Percentiles rank a stretch among this genome's conserved stretches.
Conservation (phyloP, 2,888 invertebrate genomes). For the Rhimphoctona megacephalus region DNA sequence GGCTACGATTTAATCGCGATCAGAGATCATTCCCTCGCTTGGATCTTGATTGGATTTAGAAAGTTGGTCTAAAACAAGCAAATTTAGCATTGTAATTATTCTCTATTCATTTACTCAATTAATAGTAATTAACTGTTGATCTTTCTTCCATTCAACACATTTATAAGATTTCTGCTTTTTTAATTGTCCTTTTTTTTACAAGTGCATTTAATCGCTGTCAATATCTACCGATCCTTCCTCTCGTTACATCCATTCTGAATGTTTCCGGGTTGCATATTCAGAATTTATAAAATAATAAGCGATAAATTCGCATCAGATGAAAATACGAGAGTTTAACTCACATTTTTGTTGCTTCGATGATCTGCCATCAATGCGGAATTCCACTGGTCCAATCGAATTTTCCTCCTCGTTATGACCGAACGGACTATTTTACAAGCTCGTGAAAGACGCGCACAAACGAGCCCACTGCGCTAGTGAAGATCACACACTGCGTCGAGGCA, state of each 20-base stretch:
- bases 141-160: background rate
- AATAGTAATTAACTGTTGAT: background rate
- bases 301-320: too few species aligned
- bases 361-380: constrained; percentile 82
- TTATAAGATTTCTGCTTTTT: background rate
- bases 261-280: background rate
- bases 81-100: background rate
- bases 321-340: constrained; percentile 72
- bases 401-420: constrained; percentile 52
- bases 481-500: constrained; percentile 26
- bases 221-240: too few species aligned
- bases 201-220: background rate
- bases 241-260: too few species aligned
- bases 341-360: constrained; percentile 84
- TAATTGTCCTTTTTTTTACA: background rate
- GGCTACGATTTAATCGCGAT: background rate
- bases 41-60: constrained; percentile 4
- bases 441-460: constrained; percentile 31
- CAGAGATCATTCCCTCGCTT: background rate
- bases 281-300: too few species aligned
- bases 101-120: background rate
- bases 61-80: background rate
- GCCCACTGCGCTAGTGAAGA: constrained; percentile 44
- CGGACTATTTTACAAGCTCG: constrained; percentile 38
- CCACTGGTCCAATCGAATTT: constrained; percentile 63